phyloP scores from a whole-genome alignment of 2,888 invertebrate genomes.

The Acrobeloides nanus region DNA sequence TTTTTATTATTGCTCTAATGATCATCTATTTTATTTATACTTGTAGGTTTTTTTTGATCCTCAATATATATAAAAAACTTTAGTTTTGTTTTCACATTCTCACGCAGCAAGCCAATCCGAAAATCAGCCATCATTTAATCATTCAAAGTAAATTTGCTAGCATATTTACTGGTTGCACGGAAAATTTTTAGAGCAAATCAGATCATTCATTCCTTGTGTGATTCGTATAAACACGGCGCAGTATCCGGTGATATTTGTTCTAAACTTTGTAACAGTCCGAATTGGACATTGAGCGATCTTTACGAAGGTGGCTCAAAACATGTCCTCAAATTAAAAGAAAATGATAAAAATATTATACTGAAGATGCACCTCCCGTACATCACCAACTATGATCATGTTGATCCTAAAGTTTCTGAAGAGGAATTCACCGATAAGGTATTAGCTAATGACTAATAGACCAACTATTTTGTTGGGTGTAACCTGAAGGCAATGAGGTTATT shows the following conservation, averaged over 20 bases:
- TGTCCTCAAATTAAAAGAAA: constrained; percentile 33
- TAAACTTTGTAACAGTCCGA: constrained; percentile 36
- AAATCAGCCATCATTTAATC: no score
- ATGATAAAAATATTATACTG: constrained; percentile 45
- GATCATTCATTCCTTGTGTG: constrained; percentile 36
- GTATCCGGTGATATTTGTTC: constrained; percentile 46
- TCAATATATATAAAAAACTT: no score
- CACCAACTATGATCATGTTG: constrained; percentile 33
- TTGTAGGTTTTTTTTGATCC: no score
- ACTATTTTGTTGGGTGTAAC: no score
- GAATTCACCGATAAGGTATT: constrained; percentile 37
- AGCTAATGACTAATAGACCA: no score
- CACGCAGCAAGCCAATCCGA: no score
- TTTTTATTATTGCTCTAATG: no score
- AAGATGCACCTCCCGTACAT: constrained; percentile 36
- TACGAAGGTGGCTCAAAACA: constrained; percentile 43
- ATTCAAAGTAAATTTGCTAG: no score
- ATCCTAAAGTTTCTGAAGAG: constrained; percentile 24
- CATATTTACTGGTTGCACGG: no score
- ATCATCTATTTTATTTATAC: no score
- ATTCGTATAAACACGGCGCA: constrained; percentile 28
- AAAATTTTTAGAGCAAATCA: constrained; percentile 38
- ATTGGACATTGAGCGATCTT: constrained; percentile 45
- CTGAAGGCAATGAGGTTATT: background rate
- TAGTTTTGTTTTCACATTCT: no score